Base-by-base conservation (phyloP, 2,888 invertebrate species). In the Papilio protenor region DNA sequence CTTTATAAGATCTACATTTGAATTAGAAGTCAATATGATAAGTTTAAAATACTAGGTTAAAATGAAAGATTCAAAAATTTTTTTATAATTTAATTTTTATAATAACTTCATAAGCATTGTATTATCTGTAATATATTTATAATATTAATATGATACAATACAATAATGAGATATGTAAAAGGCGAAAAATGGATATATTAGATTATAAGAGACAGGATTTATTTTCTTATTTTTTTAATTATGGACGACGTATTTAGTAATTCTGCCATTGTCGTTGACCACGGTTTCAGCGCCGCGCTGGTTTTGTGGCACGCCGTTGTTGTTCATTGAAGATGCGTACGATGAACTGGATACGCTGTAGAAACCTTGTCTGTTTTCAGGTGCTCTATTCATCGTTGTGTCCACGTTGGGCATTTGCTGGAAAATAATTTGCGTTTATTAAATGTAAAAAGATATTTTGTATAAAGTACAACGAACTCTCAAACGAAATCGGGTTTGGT, bases 201-300 rank as follows among this genome's bases (percentile, higher is more conserved):
- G n/a, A 18, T 11, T n/a, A 2, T 66, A 64, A 14, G 18, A 5
- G 14, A 66, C 45, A 64, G 45, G 6, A 0, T 10, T 55, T 10
- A 10, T 1, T 21, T 23, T 2, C 23, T 21, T 4, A n/a, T 23
- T 59, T 4, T n/a, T 59, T 87, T 90, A 93, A 75, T 81, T 90
- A 21, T 87, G 80, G 8, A 96, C 95, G 57, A 93, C 93, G 85
- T 96, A 96, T 71, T 95, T 95, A 76, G 96, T 96, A 64, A 97
- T 86, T 86, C 96, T 96, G 80, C 97, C 97, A 85, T 97, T 97
- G 83, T 97, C 96, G 85, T 97, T 96, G 75, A 97, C 93, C 0
- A 95, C 93, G 12, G 97, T 97, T 66, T 96, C 92, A 0, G 97
- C 96, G 70, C 95, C 93, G 80, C 96, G 95, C 80, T 91, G 92